phyloP scores from a whole-genome alignment of 2,113 vertebrate species.

The Prunella himalayana region DNA sequence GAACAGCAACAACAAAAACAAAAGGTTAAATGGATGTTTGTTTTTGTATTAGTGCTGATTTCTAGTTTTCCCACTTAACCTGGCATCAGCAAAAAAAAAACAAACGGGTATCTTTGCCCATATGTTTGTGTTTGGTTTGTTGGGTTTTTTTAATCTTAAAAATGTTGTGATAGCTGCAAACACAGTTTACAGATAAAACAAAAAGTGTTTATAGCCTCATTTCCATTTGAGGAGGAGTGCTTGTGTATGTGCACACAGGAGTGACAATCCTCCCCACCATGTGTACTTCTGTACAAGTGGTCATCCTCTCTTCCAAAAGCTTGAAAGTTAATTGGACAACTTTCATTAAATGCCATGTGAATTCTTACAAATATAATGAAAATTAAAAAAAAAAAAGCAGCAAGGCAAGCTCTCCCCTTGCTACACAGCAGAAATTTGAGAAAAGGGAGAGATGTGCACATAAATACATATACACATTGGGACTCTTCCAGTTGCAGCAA shows the following conservation, averaged over 20 bases:
- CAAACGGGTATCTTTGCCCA: not conserved
- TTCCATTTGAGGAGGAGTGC: not conserved
- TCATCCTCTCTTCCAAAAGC: not conserved
- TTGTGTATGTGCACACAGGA: not conserved
- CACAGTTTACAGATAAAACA: not conserved
- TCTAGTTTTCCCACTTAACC: not conserved
- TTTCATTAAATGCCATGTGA: not conserved
- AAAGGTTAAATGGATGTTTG: slow-evolving; percentile 8
- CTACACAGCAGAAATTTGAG: not conserved
- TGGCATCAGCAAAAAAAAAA: not conserved
- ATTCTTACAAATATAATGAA: not conserved
- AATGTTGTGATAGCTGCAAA: not conserved
- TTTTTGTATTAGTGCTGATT: not conserved
- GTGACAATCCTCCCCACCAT: rapidly evolving
- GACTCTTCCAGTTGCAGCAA: not conserved
- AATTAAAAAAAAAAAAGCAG: not conserved
- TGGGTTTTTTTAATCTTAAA: not conserved
- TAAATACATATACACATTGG: not conserved
- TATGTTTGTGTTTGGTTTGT: not conserved
- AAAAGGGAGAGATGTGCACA: not conserved
- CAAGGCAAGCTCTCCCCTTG: not conserved
- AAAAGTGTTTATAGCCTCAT: not conserved
- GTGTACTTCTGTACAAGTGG: not conserved
- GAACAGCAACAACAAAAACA: not conserved
- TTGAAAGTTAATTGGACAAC: not conserved